Evolutionary conservation across 2,888 invertebrate species (phyloP), one percentile per base, ranked within the genome.

Genomic region (Meteorus cinctellus): DNA sequence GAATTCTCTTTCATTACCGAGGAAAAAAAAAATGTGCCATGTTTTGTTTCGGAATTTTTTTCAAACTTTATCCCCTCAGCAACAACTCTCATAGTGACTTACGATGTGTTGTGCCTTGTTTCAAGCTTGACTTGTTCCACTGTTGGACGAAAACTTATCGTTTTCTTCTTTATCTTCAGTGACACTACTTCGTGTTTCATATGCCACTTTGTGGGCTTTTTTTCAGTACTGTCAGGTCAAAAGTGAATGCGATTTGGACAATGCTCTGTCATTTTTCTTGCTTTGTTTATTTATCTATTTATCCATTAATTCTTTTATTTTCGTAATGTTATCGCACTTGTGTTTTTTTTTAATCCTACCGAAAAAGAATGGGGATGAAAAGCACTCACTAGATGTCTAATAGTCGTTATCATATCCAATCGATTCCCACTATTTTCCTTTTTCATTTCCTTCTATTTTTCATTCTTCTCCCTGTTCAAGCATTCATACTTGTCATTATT

Each of bases 1-100:
- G 79, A 81, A 78, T 81, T 80, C 82, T 24, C n/a, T 82, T 81
- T 81, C 81, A 82, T 83, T 82, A 81, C 77, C 82, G 82, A 81
- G 77, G 78, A 67, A 41, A 67, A 66, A 78, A 79, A 67, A 67
- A 66, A 77, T 75, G 75, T 80, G 81, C 77, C 71, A 77, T 78
- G 74, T 78, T 78, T 76, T 79, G 71, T 74, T 75, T 41, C 72
- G 75, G 74, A 78, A 79, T 80, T 78, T 41, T 78, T 69, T 78
- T 76, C 71, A 70, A 69, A 63, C 66, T 45, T 24, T 62, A 31
- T 48, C n/a, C n/a, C 8, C 65, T 8, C 65, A 16, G 36, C n/a
- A 34, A 34, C 34, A 65, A n/a, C 48, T 48, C 48, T 16, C 16
- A 48, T 16, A 48, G 4, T n/a, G n/a, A 48, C n/a, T n/a, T n/a